Conservation (phyloP, 2,113 vertebrate genomes). For the Vulpes lagopus region DNA sequence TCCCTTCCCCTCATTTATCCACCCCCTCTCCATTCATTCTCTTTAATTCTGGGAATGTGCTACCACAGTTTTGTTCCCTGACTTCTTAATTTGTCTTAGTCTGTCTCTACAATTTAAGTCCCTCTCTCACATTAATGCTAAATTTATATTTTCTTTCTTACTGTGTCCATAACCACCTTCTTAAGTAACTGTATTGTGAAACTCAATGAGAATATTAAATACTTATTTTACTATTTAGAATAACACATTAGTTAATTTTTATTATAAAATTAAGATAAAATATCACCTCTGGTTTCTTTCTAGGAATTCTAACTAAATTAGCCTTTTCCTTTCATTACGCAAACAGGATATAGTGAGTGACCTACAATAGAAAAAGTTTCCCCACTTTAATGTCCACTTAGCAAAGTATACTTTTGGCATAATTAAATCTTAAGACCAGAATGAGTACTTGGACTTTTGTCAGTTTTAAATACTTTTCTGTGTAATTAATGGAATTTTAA, state of each 20-base stretch:
- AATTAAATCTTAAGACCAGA: slow-evolving; percentile 6
- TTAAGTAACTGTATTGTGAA: background rate
- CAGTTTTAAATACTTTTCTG: background rate
- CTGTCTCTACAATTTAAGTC: background rate
- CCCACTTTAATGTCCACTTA: background rate
- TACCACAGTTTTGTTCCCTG: background rate
- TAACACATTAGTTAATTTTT: background rate
- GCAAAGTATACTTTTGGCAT: background rate
- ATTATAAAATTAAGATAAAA: slow-evolving; percentile 46
- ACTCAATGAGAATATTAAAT: slow-evolving; percentile 7
- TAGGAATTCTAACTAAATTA: background rate
- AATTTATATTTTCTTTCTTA: background rate
- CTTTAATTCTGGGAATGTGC: slow-evolving; percentile 12
- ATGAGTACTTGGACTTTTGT: background rate
- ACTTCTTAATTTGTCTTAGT: slow-evolving; percentile 20
- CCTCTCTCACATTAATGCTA: background rate
- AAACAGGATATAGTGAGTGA: background rate
- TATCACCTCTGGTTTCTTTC: background rate
- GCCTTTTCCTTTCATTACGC: background rate
- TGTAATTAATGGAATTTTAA: background rate
- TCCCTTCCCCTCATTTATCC: background rate
- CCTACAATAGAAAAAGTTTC: background rate
- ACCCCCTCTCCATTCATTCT: background rate
- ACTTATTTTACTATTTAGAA: background rate
- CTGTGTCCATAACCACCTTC: background rate